These are phyloP conservation scores for Philotrypesis tridentata DNA, from an alignment of 1,140 invertebrate genomes.

Conservation along the genomic window DNA sequence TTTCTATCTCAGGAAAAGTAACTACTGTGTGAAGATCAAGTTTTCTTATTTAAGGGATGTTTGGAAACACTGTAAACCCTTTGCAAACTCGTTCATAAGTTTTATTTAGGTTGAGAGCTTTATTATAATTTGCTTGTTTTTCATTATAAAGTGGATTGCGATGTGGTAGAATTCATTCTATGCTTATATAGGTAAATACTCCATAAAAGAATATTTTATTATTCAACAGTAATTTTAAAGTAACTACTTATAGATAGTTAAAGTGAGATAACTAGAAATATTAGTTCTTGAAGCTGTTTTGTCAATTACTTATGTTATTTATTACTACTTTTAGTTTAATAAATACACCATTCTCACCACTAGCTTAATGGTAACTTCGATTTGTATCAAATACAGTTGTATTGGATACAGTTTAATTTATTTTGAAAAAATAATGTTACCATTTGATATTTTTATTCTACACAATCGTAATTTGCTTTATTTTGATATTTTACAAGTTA, in stretches of 20 bases:
- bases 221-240: not conserved
- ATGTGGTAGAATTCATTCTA: not conserved
- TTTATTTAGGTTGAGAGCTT: not conserved
- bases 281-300: not conserved
- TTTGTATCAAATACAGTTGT: not conserved
- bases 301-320: not conserved
- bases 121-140: not conserved
- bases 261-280: not conserved
- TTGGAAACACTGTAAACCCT: slow-evolving; percentile 7
- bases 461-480: slow-evolving; percentile 19
- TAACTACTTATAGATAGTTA: not conserved
- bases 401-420: not conserved
- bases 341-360: not conserved
- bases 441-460: not conserved
- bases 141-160: not conserved
- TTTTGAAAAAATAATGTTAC: not conserved
- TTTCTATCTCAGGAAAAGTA: slow-evolving; percentile 62
- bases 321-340: not conserved
- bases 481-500: not conserved
- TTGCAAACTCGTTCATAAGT: not conserved
- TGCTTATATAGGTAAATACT: too few relatives aligned
- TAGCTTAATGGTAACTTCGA: not conserved
- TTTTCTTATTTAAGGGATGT: slow-evolving; percentile 16
- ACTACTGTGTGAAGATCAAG: slow-evolving; percentile 62
- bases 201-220: too few relatives aligned